Evolutionary conservation across 2,888 invertebrate species (phyloP), one percentile per base, ranked within the genome.

Genomic region (Glyphotaelius pellucidus): DNA sequence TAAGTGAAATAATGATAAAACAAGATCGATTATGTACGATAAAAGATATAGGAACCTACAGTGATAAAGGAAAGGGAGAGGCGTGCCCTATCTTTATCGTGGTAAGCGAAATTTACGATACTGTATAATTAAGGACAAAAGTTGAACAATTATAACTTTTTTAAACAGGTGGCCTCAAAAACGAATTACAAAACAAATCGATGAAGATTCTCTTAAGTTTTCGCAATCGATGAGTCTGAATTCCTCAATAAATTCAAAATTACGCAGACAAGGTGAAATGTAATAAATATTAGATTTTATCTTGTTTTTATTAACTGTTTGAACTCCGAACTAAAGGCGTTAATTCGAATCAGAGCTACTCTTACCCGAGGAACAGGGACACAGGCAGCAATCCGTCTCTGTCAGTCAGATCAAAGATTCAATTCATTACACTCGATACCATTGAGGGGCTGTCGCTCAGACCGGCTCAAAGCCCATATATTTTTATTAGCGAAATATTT

Each of bases 371-470:
- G 25, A 35, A 89, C 67, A 79, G 88, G 88, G 67, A 89, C 88
- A 80, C 38, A 89, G 67, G 88, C 87, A 86, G 93, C 85, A 89
- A 93, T 92, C 90, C 90, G 87, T 93, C 93, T 93, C 92, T 93
- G 93, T 93, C 93, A 90, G 31, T 52, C 85, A 85, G 89, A 92
- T 93, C 92, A 92, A 90, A 93, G 92, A 93, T 93, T 92, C 92
- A 93, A 92, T 93, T 92, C 93, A 93, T 90, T 92, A 92, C 92
- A 90, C 90, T 83, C 89, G 91, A 79, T 91, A 90, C 80, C 80
- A 88, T n/a, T 79, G 86, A 80, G 32, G 47, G 91, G 52, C 80
- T 87, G 91, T 91, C 91, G 80, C 87, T 88, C 91, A 86, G n/a
- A 87, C 81, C 80, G 47, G 32, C 80, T 30, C 32, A 90, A 80